Conservation (phyloP, 2,888 invertebrate species). For the Eueremaeus valkanovi region DNA sequence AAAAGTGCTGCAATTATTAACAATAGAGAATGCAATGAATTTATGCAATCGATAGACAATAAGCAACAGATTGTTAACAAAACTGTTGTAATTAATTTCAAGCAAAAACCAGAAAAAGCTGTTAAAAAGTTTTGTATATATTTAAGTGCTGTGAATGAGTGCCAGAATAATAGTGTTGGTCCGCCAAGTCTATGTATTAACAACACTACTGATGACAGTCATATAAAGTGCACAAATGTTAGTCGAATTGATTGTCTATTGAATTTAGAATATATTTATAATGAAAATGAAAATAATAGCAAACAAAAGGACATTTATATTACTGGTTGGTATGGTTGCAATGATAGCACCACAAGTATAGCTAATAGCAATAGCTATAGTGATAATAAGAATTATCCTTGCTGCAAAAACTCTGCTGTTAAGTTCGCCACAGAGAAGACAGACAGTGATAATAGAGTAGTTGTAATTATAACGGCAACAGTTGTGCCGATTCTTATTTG, state of each 20-base stretch:
- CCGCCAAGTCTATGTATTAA: neutral
- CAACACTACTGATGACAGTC: neutral
- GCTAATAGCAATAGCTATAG: neutral
- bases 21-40: neutral
- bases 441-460: neutral
- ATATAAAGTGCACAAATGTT: neutral
- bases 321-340: neutral
- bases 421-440: too few relatives aligned
- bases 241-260: neutral
- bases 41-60: neutral
- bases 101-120: too few relatives aligned
- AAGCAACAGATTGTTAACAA: too few relatives aligned
- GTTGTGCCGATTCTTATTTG: slow-evolving; percentile 6
- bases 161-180: neutral
- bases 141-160: neutral
- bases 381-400: neutral
- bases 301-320: neutral
- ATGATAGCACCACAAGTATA: neutral
- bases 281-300: neutral
- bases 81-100: too few relatives aligned
- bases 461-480: neutral
- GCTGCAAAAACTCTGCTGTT: neutral
- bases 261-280: neutral
- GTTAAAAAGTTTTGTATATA: too few relatives aligned
- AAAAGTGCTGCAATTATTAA: neutral